Conservation (phyloP, 2,888 invertebrate species). For the Sclerodermus sp. region DNA sequence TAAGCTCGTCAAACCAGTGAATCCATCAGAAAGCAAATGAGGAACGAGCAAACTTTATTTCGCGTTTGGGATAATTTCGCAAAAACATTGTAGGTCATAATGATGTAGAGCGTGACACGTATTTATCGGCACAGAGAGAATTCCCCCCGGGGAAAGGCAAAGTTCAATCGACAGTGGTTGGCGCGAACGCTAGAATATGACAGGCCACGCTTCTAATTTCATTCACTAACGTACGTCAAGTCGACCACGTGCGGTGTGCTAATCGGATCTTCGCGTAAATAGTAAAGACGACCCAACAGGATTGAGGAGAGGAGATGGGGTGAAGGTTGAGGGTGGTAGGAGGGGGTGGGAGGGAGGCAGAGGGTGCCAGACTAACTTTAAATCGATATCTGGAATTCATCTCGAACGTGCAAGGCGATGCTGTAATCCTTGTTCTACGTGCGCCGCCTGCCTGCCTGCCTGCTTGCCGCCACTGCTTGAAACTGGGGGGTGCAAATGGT, state of each 20-base stretch:
- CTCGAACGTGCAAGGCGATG: constrained; percentile 10
- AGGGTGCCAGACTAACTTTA: constrained; percentile 30
- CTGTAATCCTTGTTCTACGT: neutral
- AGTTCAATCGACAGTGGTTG: too few species aligned
- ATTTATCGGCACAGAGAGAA: too few species aligned
- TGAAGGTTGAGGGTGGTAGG: constrained; percentile 17
- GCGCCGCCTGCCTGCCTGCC: neutral
- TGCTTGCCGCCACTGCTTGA: neutral
- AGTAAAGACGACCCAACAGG: neutral
- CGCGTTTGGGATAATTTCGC: too few species aligned
- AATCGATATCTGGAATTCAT: constrained; percentile 35
- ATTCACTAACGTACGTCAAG: neutral
- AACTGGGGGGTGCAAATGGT: constrained; percentile 44
- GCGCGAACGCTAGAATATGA: too few species aligned
- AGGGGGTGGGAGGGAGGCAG: neutral
- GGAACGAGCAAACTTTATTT: too few species aligned
- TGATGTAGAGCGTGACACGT: too few species aligned
- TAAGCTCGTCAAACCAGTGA: too few species aligned
- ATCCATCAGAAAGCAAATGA: too few species aligned
- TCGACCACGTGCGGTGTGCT: constrained; percentile 7
- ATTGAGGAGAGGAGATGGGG: too few species aligned
- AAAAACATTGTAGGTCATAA: too few species aligned
- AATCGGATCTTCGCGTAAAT: constrained; percentile 29
- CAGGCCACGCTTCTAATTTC: neutral
- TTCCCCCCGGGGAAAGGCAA: too few species aligned